Conservation (phyloP, 2,888 invertebrate species). For the Zhengitettix transpicula region DNA sequence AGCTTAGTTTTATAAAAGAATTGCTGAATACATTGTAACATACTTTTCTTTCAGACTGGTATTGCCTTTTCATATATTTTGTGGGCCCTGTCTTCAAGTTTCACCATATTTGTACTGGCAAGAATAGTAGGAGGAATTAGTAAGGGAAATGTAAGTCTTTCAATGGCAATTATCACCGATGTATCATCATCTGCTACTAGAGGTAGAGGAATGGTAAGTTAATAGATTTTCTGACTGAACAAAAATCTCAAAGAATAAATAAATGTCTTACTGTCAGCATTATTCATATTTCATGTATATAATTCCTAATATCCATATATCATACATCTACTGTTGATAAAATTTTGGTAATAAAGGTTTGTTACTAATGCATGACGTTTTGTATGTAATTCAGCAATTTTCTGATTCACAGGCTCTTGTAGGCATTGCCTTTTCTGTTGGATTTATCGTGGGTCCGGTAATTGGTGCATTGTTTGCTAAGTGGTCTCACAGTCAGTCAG, state of each 20-base stretch:
- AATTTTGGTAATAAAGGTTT: background rate
- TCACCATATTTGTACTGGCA: slow-evolving; percentile 79
- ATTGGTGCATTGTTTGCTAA: slow-evolving; percentile 81
- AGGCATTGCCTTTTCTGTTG: slow-evolving; percentile 92
- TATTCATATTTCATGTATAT: no score
- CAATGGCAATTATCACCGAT: slow-evolving; percentile 90
- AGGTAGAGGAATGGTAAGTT: slow-evolving; percentile 76
- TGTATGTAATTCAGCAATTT: background rate
- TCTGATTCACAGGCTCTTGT: slow-evolving; percentile 64
- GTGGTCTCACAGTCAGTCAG: slow-evolving; percentile 41
- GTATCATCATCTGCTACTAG: slow-evolving; percentile 68
- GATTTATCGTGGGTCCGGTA: slow-evolving; percentile 91
- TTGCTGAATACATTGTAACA: background rate
- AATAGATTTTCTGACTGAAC: no score
- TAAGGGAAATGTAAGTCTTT: slow-evolving; percentile 90
- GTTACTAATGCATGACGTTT: background rate
- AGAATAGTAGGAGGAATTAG: slow-evolving; percentile 87
- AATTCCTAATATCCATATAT: background rate
- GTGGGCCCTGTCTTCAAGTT: slow-evolving; percentile 78
- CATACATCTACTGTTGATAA: background rate
- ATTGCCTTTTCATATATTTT: slow-evolving; percentile 71
- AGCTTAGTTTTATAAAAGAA: background rate
- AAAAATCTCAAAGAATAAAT: no score
- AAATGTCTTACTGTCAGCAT: no score
- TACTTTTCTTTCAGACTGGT: slow-evolving; percentile 45